These are phyloP conservation scores for Gorsachius goisagi DNA, from an alignment of 2,113 vertebrate species.

Conservation along the genomic window DNA sequence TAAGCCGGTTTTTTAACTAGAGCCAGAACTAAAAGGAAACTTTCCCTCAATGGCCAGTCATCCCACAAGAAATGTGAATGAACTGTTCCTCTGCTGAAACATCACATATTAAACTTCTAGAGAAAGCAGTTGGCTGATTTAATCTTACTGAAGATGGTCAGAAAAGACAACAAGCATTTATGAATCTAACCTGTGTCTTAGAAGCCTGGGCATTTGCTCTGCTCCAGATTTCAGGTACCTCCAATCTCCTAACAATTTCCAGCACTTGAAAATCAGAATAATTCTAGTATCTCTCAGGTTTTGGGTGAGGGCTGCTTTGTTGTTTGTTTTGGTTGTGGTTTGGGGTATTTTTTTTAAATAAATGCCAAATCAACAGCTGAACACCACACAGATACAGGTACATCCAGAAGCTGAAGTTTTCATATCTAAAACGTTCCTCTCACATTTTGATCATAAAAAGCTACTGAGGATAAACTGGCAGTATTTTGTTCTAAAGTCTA, in stretches of 20 bases:
- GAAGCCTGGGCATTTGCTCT: not conserved
- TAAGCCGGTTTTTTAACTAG: not conserved
- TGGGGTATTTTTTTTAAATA: not conserved
- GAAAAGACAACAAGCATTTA: not conserved
- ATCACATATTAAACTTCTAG: not conserved
- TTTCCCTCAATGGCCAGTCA: not conserved
- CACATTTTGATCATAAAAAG: not conserved
- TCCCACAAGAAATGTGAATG: not conserved
- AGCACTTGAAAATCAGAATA: not conserved
- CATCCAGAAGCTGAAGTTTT: not conserved
- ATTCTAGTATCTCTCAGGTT: not conserved
- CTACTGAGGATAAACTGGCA: not conserved
- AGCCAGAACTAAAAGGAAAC: not conserved
- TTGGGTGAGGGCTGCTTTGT: not conserved
- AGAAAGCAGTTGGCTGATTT: not conserved
- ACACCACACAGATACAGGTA: not conserved
- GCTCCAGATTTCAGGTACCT: not conserved
- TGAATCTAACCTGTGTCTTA: not conserved
- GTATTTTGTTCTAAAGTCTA: not conserved
- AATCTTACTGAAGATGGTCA: not conserved
- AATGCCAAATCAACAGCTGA: not conserved
- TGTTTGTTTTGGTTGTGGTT: not conserved
- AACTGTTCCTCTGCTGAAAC: not conserved
- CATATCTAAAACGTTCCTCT: not conserved
- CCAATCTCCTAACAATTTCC: not conserved